Conservation (phyloP, 2,113 vertebrate species). For the Thryonomys swinderianus region DNA sequence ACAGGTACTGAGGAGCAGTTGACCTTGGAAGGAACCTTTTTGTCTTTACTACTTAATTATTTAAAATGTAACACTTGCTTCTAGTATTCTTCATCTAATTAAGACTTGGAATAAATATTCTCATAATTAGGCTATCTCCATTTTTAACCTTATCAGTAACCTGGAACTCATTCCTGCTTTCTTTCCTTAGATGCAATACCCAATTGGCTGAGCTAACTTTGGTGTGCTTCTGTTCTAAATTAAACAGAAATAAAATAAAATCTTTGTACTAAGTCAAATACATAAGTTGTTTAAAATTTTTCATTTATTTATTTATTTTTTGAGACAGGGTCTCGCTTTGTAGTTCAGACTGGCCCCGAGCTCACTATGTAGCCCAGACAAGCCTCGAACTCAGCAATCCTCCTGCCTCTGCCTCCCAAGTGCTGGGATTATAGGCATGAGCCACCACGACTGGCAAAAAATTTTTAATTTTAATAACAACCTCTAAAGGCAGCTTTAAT, state of each 20-base stretch:
- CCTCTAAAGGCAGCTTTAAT: slow-evolving; percentile 59
- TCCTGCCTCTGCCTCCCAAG: no score
- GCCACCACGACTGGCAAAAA: no score
- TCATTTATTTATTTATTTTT: no score
- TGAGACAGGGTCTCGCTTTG: no score
- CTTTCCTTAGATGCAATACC: background rate
- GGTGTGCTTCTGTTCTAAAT: slow-evolving; percentile 73
- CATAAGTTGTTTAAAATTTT: background rate
- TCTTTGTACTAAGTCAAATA: slow-evolving; percentile 69
- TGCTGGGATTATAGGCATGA: no score
- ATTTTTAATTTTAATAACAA: slow-evolving; percentile 54
- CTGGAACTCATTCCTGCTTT: background rate
- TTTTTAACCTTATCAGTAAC: background rate
- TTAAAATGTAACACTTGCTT: background rate
- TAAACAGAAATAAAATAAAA: slow-evolving; percentile 75
- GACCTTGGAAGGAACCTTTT: background rate
- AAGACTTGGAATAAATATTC: background rate
- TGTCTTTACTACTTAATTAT: background rate
- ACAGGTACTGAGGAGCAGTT: background rate
- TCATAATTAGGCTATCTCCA: background rate
- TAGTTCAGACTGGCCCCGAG: no score
- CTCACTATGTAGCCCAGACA: no score
- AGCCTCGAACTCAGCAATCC: no score
- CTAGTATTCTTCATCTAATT: background rate
- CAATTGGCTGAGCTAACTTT: slow-evolving; percentile 43